These are phyloP conservation scores for Calonectris borealis DNA, from an alignment of 2,113 vertebrate species.

Conservation along the genomic window DNA sequence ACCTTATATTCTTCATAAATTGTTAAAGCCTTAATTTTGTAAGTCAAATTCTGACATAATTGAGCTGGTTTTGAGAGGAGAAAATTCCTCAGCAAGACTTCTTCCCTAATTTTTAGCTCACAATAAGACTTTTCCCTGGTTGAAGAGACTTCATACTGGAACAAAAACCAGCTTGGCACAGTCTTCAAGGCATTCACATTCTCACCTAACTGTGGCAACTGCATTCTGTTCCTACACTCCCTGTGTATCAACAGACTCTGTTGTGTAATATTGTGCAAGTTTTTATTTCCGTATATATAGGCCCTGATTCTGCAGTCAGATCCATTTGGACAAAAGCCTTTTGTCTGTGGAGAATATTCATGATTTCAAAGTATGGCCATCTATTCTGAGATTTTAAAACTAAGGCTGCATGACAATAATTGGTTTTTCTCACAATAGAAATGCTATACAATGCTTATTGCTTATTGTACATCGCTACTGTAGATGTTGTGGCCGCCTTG, in stretches of 20 bases:
- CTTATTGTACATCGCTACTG: neutral
- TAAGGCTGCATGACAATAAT: neutral
- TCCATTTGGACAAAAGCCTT: conserved; percentile 50
- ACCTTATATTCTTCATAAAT: neutral
- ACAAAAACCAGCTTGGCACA: neutral
- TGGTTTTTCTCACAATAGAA: neutral
- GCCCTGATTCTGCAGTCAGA: conserved; percentile 35
- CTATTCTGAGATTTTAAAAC: conserved; percentile 51
- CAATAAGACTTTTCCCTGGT: neutral
- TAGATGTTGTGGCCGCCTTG: neutral
- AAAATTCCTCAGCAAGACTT: neutral
- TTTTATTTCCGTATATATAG: conserved; percentile 59
- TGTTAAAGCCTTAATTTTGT: neutral
- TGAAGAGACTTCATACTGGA: neutral
- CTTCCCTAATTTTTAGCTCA: neutral
- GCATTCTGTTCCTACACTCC: neutral
- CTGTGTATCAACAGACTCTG: neutral
- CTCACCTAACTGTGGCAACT: neutral
- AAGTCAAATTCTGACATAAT: neutral
- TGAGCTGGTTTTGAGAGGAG: neutral
- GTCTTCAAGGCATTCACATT: neutral
- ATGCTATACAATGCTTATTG: neutral
- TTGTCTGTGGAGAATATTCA: conserved; percentile 51
- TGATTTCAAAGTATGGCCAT: conserved; percentile 45
- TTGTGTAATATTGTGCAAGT: neutral